Evolutionary conservation across 2,797 vertebrate genomes (phyloP).

Genomic region (Cyclopterus lumpus): DNA sequence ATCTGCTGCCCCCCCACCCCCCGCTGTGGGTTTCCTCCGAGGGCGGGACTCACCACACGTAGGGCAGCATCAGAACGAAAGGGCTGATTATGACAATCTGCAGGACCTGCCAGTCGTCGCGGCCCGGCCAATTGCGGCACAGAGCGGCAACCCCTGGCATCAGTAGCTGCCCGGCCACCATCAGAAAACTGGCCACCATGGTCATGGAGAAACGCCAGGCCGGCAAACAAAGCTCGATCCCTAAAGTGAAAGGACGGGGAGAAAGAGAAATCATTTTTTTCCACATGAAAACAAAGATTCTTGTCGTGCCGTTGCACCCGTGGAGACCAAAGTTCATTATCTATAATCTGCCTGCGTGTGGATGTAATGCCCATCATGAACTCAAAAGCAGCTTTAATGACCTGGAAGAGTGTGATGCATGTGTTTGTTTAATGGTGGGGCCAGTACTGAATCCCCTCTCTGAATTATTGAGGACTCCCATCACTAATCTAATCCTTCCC

Average conservation of each 20-base stretch:
- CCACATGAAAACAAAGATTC: constrained; percentile 13
- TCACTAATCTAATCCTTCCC: constrained; percentile 47
- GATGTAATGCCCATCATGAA: constrained; percentile 16
- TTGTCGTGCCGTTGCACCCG: neutral
- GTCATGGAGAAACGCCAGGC: constrained; percentile 95
- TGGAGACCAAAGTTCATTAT: constrained; percentile 28
- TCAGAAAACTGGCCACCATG: constrained; percentile 96
- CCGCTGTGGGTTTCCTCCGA: constrained; percentile 54
- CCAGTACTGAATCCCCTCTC: constrained; percentile 41
- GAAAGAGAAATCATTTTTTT: neutral
- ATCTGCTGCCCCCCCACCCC: neutral
- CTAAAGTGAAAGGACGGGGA: constrained; percentile 73
- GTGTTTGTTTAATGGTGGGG: constrained; percentile 54
- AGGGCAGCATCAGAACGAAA: constrained; percentile 94
- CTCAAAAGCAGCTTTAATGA: constrained; percentile 28
- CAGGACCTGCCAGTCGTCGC: constrained; percentile 93
- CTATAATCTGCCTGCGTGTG: constrained; percentile 5
- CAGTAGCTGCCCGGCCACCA: constrained; percentile 94
- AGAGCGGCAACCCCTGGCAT: constrained; percentile 95
- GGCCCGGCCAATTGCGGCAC: constrained; percentile 93
- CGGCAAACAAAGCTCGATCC: constrained; percentile 95
- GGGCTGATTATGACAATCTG: constrained; percentile 96
- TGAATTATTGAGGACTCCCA: constrained; percentile 57
- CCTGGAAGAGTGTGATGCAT: constrained; percentile 25
- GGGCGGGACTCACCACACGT: constrained; percentile 91